Conservation (phyloP, 2,797 vertebrate species). For the Anguilla marmorata region DNA sequence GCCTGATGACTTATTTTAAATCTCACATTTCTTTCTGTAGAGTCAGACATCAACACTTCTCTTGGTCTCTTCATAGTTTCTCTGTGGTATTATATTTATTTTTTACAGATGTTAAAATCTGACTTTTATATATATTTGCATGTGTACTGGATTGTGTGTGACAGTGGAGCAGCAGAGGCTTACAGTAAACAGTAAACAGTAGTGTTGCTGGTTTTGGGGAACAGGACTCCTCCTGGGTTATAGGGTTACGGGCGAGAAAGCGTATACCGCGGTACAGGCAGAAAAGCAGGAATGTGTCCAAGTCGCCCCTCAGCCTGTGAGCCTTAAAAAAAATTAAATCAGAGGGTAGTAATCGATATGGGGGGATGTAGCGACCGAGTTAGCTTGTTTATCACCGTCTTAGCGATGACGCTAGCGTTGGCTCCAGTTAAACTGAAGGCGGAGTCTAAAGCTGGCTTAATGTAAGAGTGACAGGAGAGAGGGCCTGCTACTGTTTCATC, state of each 20-base stretch:
- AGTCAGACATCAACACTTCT: too few relatives aligned
- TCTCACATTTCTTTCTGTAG: too few relatives aligned
- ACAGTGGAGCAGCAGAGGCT: background rate
- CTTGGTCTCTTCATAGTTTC: too few relatives aligned
- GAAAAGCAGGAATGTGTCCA: conserved; percentile 46
- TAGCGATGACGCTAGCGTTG: background rate
- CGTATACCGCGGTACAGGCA: background rate
- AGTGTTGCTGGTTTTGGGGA: background rate
- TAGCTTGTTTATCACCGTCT: background rate
- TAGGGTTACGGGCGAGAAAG: background rate
- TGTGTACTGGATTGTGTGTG: background rate
- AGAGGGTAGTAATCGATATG: background rate
- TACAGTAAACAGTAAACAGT: background rate
- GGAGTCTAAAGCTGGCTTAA: conserved; percentile 54
- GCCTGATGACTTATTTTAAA: too few relatives aligned
- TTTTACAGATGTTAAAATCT: too few relatives aligned
- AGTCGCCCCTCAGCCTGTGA: conserved; percentile 52
- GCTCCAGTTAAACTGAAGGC: background rate
- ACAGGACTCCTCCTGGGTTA: background rate
- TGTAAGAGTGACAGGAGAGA: conserved; percentile 65
- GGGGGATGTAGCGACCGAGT: background rate
- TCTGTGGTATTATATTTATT: too few relatives aligned
- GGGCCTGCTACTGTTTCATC: conserved; percentile 69
- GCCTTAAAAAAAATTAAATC: background rate
- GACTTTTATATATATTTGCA: too few relatives aligned